Conservation (phyloP, 1,140 invertebrate genomes). For the Drosophila lacteicornis region DNA sequence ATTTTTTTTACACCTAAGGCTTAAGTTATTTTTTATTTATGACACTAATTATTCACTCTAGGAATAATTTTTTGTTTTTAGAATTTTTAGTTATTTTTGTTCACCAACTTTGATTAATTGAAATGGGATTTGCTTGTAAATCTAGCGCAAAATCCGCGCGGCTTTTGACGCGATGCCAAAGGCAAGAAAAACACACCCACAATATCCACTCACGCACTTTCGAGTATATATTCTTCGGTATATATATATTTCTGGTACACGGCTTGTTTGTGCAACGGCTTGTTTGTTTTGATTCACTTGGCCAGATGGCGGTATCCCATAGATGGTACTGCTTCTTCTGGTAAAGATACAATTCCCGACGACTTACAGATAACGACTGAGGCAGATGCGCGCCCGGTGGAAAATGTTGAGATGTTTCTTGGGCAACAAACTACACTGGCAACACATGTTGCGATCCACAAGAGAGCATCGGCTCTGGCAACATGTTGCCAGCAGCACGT, state of each 20-base stretch:
- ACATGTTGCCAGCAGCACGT: conserved; percentile 29
- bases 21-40: not conserved
- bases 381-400: conserved; percentile 43
- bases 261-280: conserved; percentile 45
- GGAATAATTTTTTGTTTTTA: not conserved
- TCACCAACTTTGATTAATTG: not conserved
- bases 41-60: not conserved
- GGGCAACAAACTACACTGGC: conserved; percentile 58
- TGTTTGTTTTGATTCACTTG: conserved; percentile 42
- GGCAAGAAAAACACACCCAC: conserved; percentile 42
- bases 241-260: not conserved
- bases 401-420: conserved; percentile 56
- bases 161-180: conserved; percentile 27
- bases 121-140: conserved; percentile 19
- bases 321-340: conserved; percentile 7
- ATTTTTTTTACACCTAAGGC: not conserved
- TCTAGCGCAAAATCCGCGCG: conserved; percentile 10
- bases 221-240: conserved; percentile 17
- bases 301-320: conserved; percentile 23
- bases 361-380: conserved; percentile 79
- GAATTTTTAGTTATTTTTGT: conserved; percentile 1
- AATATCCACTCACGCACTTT: conserved; percentile 36
- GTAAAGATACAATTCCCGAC: conserved; percentile 56
- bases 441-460: conserved; percentile 62
- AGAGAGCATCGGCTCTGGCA: conserved; percentile 8